Conservation (phyloP, 2,888 invertebrate species). For the Thereva nobilitata region DNA sequence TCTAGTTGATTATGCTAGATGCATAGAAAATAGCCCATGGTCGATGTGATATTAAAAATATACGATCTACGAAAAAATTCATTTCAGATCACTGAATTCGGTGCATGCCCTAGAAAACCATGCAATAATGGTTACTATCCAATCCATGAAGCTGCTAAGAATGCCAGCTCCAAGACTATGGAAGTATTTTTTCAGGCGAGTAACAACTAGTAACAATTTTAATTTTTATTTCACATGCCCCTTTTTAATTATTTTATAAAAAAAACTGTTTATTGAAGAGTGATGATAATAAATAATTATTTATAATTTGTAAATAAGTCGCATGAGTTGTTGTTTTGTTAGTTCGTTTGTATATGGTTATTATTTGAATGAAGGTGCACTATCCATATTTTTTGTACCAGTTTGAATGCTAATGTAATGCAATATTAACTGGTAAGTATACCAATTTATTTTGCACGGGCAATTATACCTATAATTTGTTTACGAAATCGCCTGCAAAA, state of each 20-base stretch:
- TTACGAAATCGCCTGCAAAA: no score
- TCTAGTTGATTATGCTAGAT: not conserved
- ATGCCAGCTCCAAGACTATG: constrained; percentile 83
- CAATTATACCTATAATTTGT: no score
- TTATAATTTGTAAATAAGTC: not conserved
- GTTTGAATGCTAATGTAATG: no score
- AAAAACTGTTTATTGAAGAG: constrained; percentile 7
- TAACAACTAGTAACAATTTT: constrained; percentile 43
- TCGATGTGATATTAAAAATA: constrained; percentile 5
- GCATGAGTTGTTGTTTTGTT: not conserved
- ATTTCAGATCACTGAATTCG: constrained; percentile 75
- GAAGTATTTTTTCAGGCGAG: constrained; percentile 72
- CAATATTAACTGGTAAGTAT: no score
- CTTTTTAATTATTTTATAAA: constrained; percentile 12
- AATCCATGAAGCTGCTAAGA: constrained; percentile 88
- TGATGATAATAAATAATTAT: not conserved
- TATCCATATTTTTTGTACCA: no score
- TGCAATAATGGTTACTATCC: constrained; percentile 91
- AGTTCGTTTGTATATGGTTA: no score
- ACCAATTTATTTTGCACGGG: no score
- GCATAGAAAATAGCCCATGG: not conserved
- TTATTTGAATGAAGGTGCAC: no score
- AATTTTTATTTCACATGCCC: constrained; percentile 15
- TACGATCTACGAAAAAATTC: constrained; percentile 22
- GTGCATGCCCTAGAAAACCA: constrained; percentile 74